Conservation (phyloP, 2,797 vertebrate species). For the Eurystomus glaucurus region DNA sequence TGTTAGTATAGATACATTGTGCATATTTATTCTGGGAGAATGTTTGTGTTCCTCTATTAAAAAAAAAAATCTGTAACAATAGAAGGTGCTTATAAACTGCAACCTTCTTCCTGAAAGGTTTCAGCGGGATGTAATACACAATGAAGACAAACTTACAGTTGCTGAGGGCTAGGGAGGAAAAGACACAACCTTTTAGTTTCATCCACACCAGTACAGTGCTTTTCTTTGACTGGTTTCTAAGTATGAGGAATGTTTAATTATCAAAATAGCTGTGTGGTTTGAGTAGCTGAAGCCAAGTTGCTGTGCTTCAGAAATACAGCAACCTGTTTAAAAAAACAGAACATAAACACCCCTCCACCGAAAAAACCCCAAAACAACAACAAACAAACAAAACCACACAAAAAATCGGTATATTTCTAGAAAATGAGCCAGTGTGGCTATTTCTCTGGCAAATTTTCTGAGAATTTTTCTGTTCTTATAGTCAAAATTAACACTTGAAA, state of each 20-base stretch:
- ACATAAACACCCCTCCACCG: neutral
- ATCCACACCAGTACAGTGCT: neutral
- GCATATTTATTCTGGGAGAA: accelerated
- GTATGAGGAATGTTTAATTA: neutral
- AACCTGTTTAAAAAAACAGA: neutral
- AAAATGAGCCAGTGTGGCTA: neutral
- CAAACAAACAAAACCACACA: neutral
- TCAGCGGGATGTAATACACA: accelerated
- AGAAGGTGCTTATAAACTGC: neutral
- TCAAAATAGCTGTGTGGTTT: neutral
- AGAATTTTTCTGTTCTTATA: neutral
- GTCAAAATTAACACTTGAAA: neutral
- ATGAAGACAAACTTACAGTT: accelerated
- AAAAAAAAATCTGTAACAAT: neutral
- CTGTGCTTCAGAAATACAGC: neutral
- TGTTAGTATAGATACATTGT: neutral
- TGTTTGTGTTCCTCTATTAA: neutral
- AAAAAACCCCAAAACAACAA: neutral
- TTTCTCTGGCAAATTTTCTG: neutral
- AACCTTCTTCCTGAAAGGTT: neutral
- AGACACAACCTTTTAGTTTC: neutral
- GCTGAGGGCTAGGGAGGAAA: neutral
- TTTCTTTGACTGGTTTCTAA: neutral
- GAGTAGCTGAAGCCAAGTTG: neutral
- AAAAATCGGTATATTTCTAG: neutral